Conservation (phyloP, 2,113 vertebrate genomes). For the Datnioides undecimradiatus region DNA sequence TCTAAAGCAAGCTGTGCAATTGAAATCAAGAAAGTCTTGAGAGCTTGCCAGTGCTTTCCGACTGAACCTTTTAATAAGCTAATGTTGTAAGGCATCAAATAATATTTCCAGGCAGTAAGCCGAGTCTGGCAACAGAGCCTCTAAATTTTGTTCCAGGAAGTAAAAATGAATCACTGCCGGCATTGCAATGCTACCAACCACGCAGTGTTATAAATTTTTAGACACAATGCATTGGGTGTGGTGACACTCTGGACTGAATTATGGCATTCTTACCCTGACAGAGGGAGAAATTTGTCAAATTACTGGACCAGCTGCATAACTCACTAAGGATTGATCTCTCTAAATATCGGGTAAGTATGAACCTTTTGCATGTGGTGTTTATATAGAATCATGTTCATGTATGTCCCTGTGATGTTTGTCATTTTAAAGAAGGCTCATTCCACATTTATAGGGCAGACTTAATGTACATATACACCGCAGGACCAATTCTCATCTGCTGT, state of each 20-base stretch:
- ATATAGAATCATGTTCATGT: neutral
- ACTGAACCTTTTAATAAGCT: constrained; percentile 64
- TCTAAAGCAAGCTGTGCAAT: constrained; percentile 13
- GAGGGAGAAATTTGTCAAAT: constrained; percentile 98
- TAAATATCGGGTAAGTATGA: constrained; percentile 93
- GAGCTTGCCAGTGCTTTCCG: constrained; percentile 3
- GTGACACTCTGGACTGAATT: constrained; percentile 39
- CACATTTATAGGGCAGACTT: too few species aligned
- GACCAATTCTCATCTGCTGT: neutral
- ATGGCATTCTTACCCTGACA: constrained; percentile 77
- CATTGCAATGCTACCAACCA: constrained; percentile 7
- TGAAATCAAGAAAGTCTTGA: constrained; percentile 18
- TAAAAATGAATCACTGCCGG: constrained; percentile 57
- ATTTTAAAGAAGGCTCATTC: neutral
- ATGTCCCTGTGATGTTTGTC: neutral
- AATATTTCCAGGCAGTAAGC: constrained; percentile 47
- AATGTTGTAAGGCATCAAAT: constrained; percentile 49
- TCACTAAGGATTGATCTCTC: constrained; percentile 98
- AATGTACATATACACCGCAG: too few species aligned
- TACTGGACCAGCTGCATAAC: constrained; percentile 97
- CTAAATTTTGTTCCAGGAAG: constrained; percentile 48
- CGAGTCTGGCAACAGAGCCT: constrained; percentile 24
- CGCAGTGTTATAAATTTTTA: constrained; percentile 26
- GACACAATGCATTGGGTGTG: constrained; percentile 26
- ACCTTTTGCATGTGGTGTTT: constrained; percentile 2